Conservation (phyloP, 2,113 vertebrate species). For the Osmerus mordax region DNA sequence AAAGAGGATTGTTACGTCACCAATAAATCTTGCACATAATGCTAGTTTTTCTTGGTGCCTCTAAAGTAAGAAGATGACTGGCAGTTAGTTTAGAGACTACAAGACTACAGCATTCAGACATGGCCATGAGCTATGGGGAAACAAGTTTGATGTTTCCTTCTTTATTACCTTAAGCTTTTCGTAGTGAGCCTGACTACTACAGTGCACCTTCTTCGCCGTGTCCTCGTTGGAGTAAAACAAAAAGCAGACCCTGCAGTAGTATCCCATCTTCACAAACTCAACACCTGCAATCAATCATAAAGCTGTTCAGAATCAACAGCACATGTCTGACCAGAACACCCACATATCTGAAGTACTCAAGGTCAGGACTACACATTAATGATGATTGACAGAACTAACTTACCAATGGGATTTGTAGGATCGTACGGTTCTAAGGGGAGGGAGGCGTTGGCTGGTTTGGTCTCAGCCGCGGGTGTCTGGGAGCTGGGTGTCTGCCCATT, state of each 20-base stretch:
- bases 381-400: conserved; percentile 46
- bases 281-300: conserved; percentile 77
- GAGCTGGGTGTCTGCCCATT: conserved; percentile 12
- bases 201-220: conserved; percentile 91
- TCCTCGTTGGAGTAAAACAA: conserved; percentile 97
- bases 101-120: no score
- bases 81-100: no score
- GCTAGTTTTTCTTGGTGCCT: no score
- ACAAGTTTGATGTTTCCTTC: no score
- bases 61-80: no score
- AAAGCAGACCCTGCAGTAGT: conserved; percentile 95
- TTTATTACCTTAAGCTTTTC: conserved; percentile 89
- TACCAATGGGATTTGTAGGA: conserved; percentile 85
- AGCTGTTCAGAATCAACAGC: neutral
- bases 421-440: conserved; percentile 79
- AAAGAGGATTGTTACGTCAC: neutral
- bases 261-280: conserved; percentile 95
- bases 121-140: no score
- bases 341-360: neutral
- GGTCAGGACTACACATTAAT: neutral
- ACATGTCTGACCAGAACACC: neutral
- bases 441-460: conserved; percentile 33
- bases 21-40: no score
- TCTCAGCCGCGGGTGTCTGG: conserved; percentile 24
- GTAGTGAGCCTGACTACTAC: conserved; percentile 93